Percentiles rank a stretch among this genome's conserved stretches.
Evolutionary conservation across 2,888 invertebrate species (phyloP).

Genomic region (Orthosia cruda): DNA sequence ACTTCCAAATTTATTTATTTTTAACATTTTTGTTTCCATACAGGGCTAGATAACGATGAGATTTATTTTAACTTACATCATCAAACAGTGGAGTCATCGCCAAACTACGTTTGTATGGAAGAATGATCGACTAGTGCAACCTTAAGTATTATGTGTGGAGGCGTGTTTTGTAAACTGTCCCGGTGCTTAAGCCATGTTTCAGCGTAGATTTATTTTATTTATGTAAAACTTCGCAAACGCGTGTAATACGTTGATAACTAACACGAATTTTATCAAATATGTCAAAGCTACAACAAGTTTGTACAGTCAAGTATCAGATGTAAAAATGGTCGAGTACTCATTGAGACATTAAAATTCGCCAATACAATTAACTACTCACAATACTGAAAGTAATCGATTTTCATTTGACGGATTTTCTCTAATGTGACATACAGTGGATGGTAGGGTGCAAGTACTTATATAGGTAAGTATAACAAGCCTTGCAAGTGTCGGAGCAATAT

Average conservation of each 20-base stretch:
- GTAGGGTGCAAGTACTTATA: background rate
- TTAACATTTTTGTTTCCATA: no score
- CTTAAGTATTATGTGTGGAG: background rate
- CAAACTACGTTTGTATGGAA: no score
- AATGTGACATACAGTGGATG: background rate
- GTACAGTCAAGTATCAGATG: background rate
- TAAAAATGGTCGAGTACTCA: background rate
- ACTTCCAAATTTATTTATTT: no score
- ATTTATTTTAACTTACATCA: no score
- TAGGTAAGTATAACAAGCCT: constrained; percentile 15
- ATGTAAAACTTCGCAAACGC: background rate
- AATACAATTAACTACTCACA: background rate
- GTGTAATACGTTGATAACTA: background rate
- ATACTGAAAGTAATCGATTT: background rate
- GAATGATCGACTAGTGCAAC: no score
- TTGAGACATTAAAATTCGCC: background rate
- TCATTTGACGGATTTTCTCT: background rate
- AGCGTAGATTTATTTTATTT: background rate
- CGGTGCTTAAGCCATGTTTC: background rate
- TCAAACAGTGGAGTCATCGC: no score
- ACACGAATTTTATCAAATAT: background rate
- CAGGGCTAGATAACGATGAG: no score
- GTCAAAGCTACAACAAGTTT: background rate
- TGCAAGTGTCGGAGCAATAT: constrained; percentile 20
- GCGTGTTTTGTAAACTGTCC: background rate